Evolutionary conservation across 2,797 vertebrate species (phyloP).

Genomic region (Miichthys miiuy): DNA sequence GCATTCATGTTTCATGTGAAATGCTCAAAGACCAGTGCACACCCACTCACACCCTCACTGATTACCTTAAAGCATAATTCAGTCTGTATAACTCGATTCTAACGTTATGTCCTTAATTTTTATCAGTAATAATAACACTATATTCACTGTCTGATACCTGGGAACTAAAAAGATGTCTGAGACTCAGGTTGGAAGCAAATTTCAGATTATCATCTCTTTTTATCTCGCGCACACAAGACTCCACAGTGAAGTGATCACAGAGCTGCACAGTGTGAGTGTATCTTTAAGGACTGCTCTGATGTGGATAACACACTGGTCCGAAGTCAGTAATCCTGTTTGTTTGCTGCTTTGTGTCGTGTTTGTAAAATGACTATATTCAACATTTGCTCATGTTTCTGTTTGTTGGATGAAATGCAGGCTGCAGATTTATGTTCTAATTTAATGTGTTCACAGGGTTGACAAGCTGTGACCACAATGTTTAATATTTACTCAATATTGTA

Average conservation of each 20-base stretch:
- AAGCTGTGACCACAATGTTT: not conserved
- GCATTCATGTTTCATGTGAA: conserved; percentile 29
- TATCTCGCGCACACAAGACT: not conserved
- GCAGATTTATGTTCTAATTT: not conserved
- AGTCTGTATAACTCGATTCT: not conserved
- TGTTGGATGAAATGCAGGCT: not conserved
- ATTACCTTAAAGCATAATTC: not conserved
- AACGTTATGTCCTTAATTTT: not conserved
- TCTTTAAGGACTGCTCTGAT: not conserved
- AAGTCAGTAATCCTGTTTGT: conserved; percentile 5
- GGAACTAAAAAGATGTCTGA: not conserved
- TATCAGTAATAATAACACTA: not conserved
- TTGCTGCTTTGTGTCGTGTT: not conserved
- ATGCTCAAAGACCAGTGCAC: conserved; percentile 5
- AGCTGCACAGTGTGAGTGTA: not conserved
- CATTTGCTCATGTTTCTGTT: not conserved
- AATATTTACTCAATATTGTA: not conserved
- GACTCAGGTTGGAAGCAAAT: not conserved
- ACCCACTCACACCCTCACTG: conserved; percentile 31
- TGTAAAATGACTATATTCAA: not conserved
- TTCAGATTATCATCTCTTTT: not conserved
- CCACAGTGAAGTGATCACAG: not conserved
- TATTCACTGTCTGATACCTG: not conserved
- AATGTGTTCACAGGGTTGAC: not conserved
- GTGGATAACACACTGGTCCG: not conserved